Percentiles rank a stretch among this genome's conserved stretches.
phyloP scores from a whole-genome alignment of 2,113 vertebrate genomes.

The Mystacornis crossleyi region DNA sequence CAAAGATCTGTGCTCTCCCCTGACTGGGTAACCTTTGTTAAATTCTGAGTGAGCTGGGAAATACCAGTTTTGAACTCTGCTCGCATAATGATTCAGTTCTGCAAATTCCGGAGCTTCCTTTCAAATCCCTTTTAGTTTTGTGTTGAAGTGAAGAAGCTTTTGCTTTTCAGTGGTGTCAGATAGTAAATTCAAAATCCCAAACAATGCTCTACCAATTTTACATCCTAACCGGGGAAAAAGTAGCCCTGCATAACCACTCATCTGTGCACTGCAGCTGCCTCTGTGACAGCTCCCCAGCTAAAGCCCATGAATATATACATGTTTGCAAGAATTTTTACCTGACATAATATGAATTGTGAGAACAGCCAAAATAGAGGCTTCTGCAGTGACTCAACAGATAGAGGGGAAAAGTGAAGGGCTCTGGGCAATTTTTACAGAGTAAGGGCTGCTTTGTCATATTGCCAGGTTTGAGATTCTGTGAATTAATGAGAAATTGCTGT shows the following conservation, averaged over 20 bases:
- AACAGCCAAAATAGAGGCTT: not conserved
- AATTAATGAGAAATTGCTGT: not conserved
- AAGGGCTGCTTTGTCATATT: not conserved
- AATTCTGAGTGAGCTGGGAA: not conserved
- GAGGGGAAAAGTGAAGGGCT: not conserved
- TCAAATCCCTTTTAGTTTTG: not conserved
- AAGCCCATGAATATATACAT: not conserved
- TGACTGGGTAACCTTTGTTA: not conserved
- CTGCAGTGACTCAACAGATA: not conserved
- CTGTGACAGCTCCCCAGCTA: not conserved
- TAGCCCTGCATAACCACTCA: not conserved
- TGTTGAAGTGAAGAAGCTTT: not conserved
- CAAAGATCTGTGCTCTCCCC: not conserved
- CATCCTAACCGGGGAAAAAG: not conserved
- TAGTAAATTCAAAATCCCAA: not conserved
- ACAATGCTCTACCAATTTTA: not conserved
- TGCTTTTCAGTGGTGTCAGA: not conserved
- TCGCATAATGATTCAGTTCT: not conserved
- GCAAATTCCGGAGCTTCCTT: not conserved
- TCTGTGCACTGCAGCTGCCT: not conserved
- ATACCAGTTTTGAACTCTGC: not conserved
- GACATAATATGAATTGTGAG: not conserved
- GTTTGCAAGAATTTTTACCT: not conserved
- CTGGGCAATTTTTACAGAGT: not conserved
- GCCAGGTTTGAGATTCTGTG: not conserved